These are phyloP conservation scores for Psophia crepitans DNA, from an alignment of 2,113 vertebrate species.

Conservation along the genomic window DNA sequence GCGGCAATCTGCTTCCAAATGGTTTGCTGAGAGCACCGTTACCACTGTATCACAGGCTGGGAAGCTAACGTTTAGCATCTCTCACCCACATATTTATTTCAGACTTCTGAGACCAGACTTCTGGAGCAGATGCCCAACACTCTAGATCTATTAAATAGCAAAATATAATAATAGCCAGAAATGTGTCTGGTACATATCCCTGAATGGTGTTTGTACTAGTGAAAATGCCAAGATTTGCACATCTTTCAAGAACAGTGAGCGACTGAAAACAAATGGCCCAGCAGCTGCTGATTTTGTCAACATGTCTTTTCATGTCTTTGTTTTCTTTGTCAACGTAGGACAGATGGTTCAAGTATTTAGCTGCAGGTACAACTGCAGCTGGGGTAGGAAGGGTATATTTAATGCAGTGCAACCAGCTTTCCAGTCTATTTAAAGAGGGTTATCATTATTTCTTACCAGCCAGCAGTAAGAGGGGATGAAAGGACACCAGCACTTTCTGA, in stretches of 20 bases:
- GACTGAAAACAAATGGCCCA: neutral
- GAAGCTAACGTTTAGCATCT: neutral
- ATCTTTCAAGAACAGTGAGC: neutral
- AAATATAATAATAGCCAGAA: neutral
- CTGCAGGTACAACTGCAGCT: neutral
- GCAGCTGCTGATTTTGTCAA: neutral
- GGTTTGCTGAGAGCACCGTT: neutral
- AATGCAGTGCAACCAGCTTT: neutral
- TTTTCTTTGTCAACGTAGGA: neutral
- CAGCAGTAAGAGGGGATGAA: neutral
- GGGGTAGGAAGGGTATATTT: neutral
- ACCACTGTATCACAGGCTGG: neutral
- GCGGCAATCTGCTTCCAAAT: neutral
- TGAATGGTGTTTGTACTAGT: neutral
- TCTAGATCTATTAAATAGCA: neutral
- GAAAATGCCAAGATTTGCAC: neutral
- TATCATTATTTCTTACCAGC: neutral
- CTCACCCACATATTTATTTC: neutral
- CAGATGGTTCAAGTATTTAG: neutral
- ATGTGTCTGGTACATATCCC: neutral
- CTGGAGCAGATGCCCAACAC: neutral
- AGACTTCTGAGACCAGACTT: neutral
- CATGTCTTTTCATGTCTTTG: neutral
- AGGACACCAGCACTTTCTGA: neutral
- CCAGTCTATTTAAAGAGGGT: neutral